Evolutionary conservation across 2,797 vertebrate genomes (phyloP).

Genomic region (Hydrocynus forskahlii): DNA sequence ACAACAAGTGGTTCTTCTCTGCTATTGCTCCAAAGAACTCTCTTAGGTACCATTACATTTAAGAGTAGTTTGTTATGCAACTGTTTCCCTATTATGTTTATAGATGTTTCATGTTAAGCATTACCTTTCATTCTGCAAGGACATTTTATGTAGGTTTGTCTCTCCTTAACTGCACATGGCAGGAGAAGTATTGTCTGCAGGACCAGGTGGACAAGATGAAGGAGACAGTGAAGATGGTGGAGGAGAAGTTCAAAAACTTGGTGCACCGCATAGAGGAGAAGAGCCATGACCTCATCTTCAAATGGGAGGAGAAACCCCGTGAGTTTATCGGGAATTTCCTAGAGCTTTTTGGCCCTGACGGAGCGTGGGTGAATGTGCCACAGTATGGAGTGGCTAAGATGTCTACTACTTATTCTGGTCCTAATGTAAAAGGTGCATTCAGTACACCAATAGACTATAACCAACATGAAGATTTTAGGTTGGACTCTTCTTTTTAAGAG

Average conservation of each 20-base stretch:
- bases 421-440: too few relatives aligned
- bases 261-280: constrained; percentile 98
- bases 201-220: constrained; percentile 99
- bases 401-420: too few relatives aligned
- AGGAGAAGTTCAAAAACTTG: constrained; percentile 98
- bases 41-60: too few relatives aligned
- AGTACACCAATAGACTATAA: too few relatives aligned
- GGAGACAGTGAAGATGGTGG: constrained; percentile 95
- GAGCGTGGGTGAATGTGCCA: constrained; percentile 99
- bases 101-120: too few relatives aligned
- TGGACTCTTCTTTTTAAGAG: too few relatives aligned
- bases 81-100: too few relatives aligned
- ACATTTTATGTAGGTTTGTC: not conserved
- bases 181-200: constrained; percentile 98
- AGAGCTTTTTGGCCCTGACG: constrained; percentile 96
- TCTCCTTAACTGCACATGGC: constrained; percentile 11
- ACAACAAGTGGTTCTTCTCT: too few relatives aligned
- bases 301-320: constrained; percentile 98
- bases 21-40: too few relatives aligned
- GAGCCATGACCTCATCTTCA: constrained; percentile 97
- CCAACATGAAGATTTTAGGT: too few relatives aligned
- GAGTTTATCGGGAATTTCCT: constrained; percentile 99
- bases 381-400: too few relatives aligned
- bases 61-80: too few relatives aligned
- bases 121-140: not conserved